These are phyloP conservation scores for Antheraea yamamai DNA, from an alignment of 2,888 invertebrate genomes.

Conservation along the genomic window DNA sequence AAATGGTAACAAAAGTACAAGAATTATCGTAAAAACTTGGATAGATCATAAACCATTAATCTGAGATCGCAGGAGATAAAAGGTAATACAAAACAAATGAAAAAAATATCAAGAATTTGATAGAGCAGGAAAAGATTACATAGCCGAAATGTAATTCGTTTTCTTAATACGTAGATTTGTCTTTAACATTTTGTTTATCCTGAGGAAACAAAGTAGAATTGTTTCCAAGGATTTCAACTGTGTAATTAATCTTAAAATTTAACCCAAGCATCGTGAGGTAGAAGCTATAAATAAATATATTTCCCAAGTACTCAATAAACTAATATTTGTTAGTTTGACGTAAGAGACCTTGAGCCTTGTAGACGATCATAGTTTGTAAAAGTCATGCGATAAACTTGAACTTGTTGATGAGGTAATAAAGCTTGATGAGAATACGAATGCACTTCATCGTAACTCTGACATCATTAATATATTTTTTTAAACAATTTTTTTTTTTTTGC, in stretches of 20 bases:
- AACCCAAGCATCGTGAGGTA: not conserved
- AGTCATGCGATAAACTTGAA: constrained; percentile 4
- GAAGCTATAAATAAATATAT: constrained; percentile 9
- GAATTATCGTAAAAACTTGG: not conserved
- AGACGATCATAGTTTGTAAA: constrained; percentile 18
- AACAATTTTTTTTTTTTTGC: not conserved
- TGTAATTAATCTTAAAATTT: not conserved
- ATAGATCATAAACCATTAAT: not conserved
- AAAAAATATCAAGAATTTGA: not conserved
- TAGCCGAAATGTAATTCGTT: not conserved
- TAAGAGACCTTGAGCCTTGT: constrained; percentile 18
- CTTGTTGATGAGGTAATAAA: constrained; percentile 21
- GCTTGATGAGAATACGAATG: constrained; percentile 17
- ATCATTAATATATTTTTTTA: constrained; percentile 18
- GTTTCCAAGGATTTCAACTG: not conserved
- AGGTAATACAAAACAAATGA: not conserved
- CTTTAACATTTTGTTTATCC: not conserved
- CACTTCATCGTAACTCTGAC: constrained; percentile 20
- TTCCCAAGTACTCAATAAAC: not conserved
- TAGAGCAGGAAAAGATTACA: not conserved
- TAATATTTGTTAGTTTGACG: constrained; percentile 8
- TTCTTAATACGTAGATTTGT: not conserved
- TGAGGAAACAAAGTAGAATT: not conserved
- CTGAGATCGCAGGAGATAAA: not conserved
- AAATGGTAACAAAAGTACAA: not conserved